These are phyloP conservation scores for Gari tellinella DNA, from an alignment of 2,888 invertebrate genomes.

Conservation along the genomic window DNA sequence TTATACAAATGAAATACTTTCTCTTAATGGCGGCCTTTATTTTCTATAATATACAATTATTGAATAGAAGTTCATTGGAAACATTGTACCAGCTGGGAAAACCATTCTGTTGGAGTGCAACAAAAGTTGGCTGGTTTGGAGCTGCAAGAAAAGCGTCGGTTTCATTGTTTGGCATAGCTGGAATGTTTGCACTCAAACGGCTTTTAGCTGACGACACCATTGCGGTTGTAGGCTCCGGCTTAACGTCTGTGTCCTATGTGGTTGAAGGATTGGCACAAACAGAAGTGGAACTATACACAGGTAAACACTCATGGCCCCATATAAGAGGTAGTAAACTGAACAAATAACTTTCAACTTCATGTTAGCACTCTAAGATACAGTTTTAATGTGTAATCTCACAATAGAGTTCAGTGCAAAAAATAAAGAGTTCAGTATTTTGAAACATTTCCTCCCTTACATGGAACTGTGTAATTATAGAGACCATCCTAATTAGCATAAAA, in stretches of 20 bases:
- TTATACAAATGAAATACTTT: conserved; percentile 22
- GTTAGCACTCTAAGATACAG: too few relatives aligned
- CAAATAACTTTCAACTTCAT: too few relatives aligned
- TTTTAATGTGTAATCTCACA: too few relatives aligned
- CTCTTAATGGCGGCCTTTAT: conserved; percentile 47
- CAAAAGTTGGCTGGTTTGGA: conserved; percentile 60
- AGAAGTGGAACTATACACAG: conserved; percentile 47
- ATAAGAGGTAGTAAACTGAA: too few relatives aligned
- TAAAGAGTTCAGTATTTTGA: too few relatives aligned
- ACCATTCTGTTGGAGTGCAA: conserved; percentile 67
- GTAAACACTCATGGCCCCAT: too few relatives aligned
- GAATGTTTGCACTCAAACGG: conserved; percentile 46
- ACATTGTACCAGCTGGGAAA: conserved; percentile 63
- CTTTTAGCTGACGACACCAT: conserved; percentile 57
- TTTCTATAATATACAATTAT: conserved; percentile 24
- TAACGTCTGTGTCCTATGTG: conserved; percentile 35
- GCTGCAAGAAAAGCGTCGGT: conserved; percentile 24
- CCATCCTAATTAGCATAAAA: too few relatives aligned
- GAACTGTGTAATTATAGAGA: too few relatives aligned
- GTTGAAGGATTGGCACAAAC: conserved; percentile 58
- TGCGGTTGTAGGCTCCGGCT: conserved; percentile 38
- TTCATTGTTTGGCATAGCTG: conserved; percentile 44
- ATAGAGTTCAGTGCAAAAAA: too few relatives aligned
- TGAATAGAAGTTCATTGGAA: conserved; percentile 44
- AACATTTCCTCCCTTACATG: too few relatives aligned